Conservation (phyloP, 2,113 vertebrate genomes). For the Manacus vitellinus region DNA sequence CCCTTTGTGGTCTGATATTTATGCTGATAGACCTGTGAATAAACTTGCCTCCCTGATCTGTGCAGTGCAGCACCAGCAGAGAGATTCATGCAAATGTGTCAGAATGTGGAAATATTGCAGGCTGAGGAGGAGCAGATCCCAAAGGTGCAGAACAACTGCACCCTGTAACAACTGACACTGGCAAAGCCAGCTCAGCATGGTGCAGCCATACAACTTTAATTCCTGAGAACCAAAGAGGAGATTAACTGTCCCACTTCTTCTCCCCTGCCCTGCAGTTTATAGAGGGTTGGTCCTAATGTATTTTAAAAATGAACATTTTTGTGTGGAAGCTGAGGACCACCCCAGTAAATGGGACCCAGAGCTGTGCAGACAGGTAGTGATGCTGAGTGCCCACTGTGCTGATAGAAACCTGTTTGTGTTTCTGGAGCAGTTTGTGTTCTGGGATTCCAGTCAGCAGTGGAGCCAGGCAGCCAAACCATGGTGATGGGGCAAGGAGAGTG, state of each 20-base stretch:
- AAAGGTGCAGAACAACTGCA: background rate
- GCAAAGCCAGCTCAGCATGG: background rate
- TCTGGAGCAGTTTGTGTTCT: background rate
- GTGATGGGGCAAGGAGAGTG: background rate
- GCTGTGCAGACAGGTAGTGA: background rate
- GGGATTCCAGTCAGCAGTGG: background rate
- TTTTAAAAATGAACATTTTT: background rate
- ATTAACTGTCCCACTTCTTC: background rate
- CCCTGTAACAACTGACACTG: background rate
- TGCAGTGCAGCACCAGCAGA: background rate
- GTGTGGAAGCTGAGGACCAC: background rate
- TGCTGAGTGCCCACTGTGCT: background rate
- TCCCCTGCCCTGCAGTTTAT: background rate
- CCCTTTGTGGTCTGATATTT: background rate
- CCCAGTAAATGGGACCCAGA: background rate
- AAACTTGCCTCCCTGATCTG: background rate
- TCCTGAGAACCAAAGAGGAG: slow-evolving; percentile 22
- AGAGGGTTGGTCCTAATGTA: background rate
- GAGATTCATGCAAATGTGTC: background rate
- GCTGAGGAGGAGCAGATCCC: background rate
- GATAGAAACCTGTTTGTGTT: background rate
- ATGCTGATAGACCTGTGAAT: background rate
- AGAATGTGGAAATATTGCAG: background rate
- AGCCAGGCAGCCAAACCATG: background rate
- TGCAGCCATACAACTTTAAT: background rate